A percentile compares a stretch with the other conserved stretches of the same genome.
Conservation (phyloP, 64 coral and sea anemone genomes). For the Platygyra sinensis region DNA sequence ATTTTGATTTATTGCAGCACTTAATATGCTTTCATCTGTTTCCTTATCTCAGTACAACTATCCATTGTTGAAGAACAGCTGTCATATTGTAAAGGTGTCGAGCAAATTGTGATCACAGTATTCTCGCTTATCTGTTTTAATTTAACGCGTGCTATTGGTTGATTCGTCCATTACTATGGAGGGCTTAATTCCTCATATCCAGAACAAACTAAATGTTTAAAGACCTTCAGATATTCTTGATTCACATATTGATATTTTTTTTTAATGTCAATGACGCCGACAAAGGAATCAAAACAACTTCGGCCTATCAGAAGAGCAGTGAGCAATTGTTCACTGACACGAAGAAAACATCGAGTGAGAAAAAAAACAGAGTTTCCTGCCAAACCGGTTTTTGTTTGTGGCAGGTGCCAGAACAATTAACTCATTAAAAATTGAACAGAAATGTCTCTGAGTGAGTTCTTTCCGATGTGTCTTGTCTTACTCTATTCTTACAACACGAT, state of each 20-base stretch:
- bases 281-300: background rate
- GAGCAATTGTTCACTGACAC: background rate
- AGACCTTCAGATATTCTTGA: background rate
- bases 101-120: background rate
- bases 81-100: background rate
- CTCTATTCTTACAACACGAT: background rate
- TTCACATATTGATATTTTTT: background rate
- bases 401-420: conserved; percentile 5
- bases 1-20: too few species aligned
- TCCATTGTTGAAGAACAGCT: background rate
- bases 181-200: too few species aligned
- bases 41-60: background rate
- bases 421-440: conserved; percentile 24
- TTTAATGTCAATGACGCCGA: too few species aligned
- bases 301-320: background rate
- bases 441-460: conserved; percentile 17
- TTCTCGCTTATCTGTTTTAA: background rate
- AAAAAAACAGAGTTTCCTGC: background rate
- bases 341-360: background rate
- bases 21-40: background rate
- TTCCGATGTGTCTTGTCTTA: background rate
- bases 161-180: background rate
- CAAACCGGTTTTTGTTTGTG: background rate
- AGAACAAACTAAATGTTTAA: background rate
- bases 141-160: background rate